A percentile compares a stretch with the other conserved stretches of the same genome.
phyloP scores from a whole-genome alignment of 1,140 invertebrate genomes.

The Aphidius gifuensis region DNA sequence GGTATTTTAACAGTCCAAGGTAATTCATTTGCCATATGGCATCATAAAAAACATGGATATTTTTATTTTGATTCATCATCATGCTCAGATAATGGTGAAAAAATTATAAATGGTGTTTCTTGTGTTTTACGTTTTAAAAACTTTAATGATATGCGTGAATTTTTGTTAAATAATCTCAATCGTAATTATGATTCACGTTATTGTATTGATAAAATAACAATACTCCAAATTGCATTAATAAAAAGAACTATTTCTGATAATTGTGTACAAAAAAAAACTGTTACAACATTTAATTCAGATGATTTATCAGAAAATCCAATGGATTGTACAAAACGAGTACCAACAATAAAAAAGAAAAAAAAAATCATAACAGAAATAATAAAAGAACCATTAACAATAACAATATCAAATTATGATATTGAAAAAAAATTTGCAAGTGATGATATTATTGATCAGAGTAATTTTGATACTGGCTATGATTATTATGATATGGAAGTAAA shows the following conservation, averaged over 20 bases:
- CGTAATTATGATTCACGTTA: slow-evolving; percentile 34
- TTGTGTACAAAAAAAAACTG: not conserved
- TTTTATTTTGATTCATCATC: slow-evolving; percentile 37
- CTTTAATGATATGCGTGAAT: slow-evolving; percentile 30
- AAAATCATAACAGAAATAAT: slow-evolving; percentile 17
- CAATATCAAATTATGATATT: slow-evolving; percentile 41
- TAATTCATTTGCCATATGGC: slow-evolving; percentile 39
- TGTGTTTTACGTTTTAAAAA: slow-evolving; percentile 37
- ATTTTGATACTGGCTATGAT: slow-evolving; percentile 36
- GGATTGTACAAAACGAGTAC: slow-evolving; percentile 31
- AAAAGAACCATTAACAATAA: slow-evolving; percentile 37
- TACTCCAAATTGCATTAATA: slow-evolving; percentile 26
- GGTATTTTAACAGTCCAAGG: slow-evolving; percentile 40
- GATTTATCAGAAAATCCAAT: not conserved
- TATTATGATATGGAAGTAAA: slow-evolving; percentile 42
- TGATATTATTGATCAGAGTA: slow-evolving; percentile 32
- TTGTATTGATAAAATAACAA: slow-evolving; percentile 37
- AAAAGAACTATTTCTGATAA: slow-evolving; percentile 16
- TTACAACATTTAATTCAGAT: not conserved
- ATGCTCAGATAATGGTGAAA: slow-evolving; percentile 29
- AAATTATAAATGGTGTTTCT: slow-evolving; percentile 25
- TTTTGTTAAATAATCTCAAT: slow-evolving; percentile 35
- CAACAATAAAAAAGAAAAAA: slow-evolving; percentile 23
- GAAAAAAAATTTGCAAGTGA: slow-evolving; percentile 34
- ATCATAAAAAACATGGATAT: slow-evolving; percentile 25